These are phyloP conservation scores for Copidosoma aretas DNA, from an alignment of 2,888 invertebrate genomes.

Conservation along the genomic window DNA sequence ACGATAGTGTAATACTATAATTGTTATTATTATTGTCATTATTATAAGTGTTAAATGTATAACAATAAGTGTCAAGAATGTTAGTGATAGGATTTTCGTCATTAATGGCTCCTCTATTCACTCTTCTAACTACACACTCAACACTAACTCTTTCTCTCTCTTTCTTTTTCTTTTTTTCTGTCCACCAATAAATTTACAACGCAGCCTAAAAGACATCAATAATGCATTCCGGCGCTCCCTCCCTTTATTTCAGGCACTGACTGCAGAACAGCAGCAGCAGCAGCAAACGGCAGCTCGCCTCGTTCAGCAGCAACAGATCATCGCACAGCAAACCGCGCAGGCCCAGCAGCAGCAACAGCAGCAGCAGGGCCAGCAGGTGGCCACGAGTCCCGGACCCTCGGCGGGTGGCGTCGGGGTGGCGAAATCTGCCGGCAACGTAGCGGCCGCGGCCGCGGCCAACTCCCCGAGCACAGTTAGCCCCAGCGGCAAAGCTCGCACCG, in stretches of 20 bases:
- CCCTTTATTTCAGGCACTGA: conserved; percentile 48
- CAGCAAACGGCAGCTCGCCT: conserved; percentile 49
- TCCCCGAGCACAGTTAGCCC: conserved; percentile 45
- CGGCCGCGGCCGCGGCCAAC: conserved; percentile 47
- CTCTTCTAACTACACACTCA: conserved; percentile 6
- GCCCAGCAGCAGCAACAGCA: conserved; percentile 49
- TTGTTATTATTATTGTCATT: too few relatives aligned
- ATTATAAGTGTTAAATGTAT: conserved; percentile 31
- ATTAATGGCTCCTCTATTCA: conserved; percentile 27
- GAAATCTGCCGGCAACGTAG: conserved; percentile 42
- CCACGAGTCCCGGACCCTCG: conserved; percentile 47
- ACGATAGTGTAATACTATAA: conserved; percentile 22
- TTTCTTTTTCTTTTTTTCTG: not conserved
- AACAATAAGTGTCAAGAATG: conserved; percentile 21
- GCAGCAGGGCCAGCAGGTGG: conserved; percentile 53
- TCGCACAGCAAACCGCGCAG: conserved; percentile 47
- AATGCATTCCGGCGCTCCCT: not conserved
- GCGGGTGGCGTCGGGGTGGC: conserved; percentile 43
- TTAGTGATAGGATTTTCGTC: conserved; percentile 34
- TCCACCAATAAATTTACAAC: not conserved
- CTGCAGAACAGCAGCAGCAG: conserved; percentile 51
- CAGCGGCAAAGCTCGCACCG: conserved; percentile 51
- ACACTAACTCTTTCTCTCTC: conserved; percentile 3
- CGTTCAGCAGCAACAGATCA: conserved; percentile 57
- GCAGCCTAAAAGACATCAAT: not conserved